Conservation (phyloP, 2,113 vertebrate species). For the Paracanthobrama guichenoti region DNA sequence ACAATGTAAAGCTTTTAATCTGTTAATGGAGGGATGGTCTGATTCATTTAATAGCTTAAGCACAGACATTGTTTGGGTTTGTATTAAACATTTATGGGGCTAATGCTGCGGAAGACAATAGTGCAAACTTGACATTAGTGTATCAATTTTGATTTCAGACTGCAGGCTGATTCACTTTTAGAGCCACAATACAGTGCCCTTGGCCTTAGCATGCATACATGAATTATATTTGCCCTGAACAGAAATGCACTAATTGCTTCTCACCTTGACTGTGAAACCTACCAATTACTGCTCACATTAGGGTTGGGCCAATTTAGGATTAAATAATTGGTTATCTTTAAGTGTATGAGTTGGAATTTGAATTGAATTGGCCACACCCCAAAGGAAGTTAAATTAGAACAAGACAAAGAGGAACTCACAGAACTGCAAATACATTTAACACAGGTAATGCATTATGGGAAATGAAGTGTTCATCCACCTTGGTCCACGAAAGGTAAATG, state of each 20-base stretch:
- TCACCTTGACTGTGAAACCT: not conserved
- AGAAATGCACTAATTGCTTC: not conserved
- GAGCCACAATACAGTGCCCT: not conserved
- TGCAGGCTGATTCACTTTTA: conserved; percentile 28
- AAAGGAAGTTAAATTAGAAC: not conserved
- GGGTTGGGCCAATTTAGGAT: not conserved
- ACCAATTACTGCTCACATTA: not conserved
- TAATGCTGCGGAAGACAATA: conserved; percentile 50
- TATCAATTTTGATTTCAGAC: conserved; percentile 30
- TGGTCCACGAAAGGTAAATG: not conserved
- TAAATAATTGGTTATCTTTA: not conserved
- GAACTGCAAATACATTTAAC: not conserved
- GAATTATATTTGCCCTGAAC: not conserved
- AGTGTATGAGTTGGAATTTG: not conserved
- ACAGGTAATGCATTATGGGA: not conserved
- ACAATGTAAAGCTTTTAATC: conserved; percentile 62
- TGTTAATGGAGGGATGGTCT: conserved; percentile 57
- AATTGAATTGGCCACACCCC: not conserved
- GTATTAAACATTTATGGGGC: conserved; percentile 61
- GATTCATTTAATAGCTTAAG: conserved; percentile 56
- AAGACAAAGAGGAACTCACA: not conserved
- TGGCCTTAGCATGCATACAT: not conserved
- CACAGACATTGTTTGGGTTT: conserved; percentile 47
- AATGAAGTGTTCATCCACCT: not conserved
- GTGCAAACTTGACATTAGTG: conserved; percentile 53